Percentiles rank a stretch among this genome's conserved stretches.
Evolutionary conservation across 2,888 invertebrate species (phyloP).

Genomic region (Lasioglossum oenotherae): DNA sequence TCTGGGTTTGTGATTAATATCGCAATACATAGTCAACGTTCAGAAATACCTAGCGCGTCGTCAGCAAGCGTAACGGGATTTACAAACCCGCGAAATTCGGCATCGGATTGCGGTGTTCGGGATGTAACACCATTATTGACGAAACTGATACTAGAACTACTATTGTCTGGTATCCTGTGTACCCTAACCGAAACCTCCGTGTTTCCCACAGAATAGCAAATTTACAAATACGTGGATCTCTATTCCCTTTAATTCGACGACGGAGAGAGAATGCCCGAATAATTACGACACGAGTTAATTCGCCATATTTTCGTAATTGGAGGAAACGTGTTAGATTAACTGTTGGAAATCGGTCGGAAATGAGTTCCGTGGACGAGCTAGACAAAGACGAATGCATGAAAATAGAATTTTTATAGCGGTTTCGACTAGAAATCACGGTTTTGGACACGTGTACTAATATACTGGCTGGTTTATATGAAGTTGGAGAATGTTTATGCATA

Average conservation of each 20-base stretch:
- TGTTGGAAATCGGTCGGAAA: not conserved
- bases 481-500: too few relatives aligned
- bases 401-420: not conserved
- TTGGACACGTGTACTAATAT: too few relatives aligned
- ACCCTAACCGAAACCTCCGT: not conserved
- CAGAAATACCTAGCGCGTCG: not conserved
- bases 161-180: slow-evolving; percentile 3
- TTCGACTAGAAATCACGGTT: too few relatives aligned
- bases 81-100: slow-evolving; percentile 12
- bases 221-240: not conserved
- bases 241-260: not conserved
- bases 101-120: slow-evolving; percentile 13
- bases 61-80: slow-evolving; percentile 1
- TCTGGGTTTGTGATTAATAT: not conserved
- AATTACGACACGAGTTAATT: not conserved
- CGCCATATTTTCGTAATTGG: not conserved
- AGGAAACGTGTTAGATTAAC: not conserved
- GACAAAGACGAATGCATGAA: not conserved
- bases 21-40: not conserved
- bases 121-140: slow-evolving; percentile 12
- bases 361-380: not conserved
- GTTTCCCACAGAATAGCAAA: slow-evolving; percentile 1
- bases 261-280: not conserved
- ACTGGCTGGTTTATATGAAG: too few relatives aligned
- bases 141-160: slow-evolving; percentile 13